Evolutionary conservation across 2,113 vertebrate species (phyloP), one percentile per base, ranked within the genome.

Genomic region (Ariopsis seemanni): DNA sequence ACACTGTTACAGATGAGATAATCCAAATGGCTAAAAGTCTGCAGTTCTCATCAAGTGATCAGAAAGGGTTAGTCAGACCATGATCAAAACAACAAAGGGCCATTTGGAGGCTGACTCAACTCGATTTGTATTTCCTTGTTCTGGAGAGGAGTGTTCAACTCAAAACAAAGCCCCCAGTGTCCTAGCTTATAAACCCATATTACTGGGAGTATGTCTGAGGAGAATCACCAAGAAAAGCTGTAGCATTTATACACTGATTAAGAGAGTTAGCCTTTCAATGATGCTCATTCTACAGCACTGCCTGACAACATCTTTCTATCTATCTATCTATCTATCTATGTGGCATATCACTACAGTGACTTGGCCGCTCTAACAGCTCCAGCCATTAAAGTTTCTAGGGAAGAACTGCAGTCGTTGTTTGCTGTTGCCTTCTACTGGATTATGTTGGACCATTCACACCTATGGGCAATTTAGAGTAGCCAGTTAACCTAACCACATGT

Each of bases 1-100:
- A 81, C 84, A 69, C 12, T 84, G 74, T 83, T 12, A 79, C 25
- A 86, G 60, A 78, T 71, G 20, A 17, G n/a, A 30, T 53, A 78
- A n/a, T 15, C 50, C 50, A n/a, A 7, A 30, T 71, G 62, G 79
- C n/a, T 30, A 20, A 52, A 83, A 74, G 75, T 34, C 67, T 34
- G 15, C 58, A 81, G 20, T 86, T 81, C 62, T 18, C 55, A 60
- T 60, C 55, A 12, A 11, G 0, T n/a, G 52, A 81, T 86, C 62
- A 48, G 62, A 10, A 86, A 55, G 27, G 11, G 20, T 57, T n/a
- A 83, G 67, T 62, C 53, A 75, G 34, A 30, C 4, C 25, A 30
- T 25, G 55, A 55, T 82, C 17, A 74, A 50, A 87, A 82, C 20
- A 9, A 53, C 65, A 81, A 34, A 42, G 53, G 53, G 53, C 52